phyloP scores from a whole-genome alignment of 2,888 invertebrate species.

The Dimorphilus gyrociliatus region DNA sequence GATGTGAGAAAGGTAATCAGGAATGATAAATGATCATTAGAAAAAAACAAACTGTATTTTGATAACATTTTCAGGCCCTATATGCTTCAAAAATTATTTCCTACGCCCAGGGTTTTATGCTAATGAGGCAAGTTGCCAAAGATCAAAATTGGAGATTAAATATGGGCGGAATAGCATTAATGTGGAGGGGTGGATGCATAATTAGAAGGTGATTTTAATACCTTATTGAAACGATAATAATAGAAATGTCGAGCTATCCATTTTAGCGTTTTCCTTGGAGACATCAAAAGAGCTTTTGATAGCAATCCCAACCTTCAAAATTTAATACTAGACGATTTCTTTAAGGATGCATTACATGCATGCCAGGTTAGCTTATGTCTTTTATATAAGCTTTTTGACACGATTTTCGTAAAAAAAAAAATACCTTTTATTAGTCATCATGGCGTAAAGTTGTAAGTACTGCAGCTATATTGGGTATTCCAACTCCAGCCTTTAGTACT shows the following conservation, averaged over 20 bases:
- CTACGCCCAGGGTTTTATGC: conserved; percentile 85
- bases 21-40: conserved; percentile 60
- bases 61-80: conserved; percentile 59
- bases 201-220: conserved; percentile 64
- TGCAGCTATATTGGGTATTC: conserved; percentile 60
- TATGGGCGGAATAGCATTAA: conserved; percentile 78
- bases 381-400: no score
- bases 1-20: conserved; percentile 54
- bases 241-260: no score
- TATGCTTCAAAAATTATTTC: conserved; percentile 96
- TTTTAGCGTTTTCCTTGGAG: conserved; percentile 64
- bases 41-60: conserved; percentile 59
- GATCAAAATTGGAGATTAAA: conserved; percentile 84
- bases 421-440: conserved; percentile 44
- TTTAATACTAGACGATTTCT: conserved; percentile 79
- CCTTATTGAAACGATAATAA: no score
- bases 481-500: conserved; percentile 76
- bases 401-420: no score
- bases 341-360: conserved; percentile 57
- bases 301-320: conserved; percentile 69
- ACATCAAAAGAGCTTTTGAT: conserved; percentile 81
- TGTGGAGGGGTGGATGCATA: conserved; percentile 99
- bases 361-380: conserved; percentile 55
- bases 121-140: conserved; percentile 75
- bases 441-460: conserved; percentile 64